These are phyloP conservation scores for Notothenia coriiceps DNA, from an alignment of 2,113 vertebrate species.

Conservation along the genomic window DNA sequence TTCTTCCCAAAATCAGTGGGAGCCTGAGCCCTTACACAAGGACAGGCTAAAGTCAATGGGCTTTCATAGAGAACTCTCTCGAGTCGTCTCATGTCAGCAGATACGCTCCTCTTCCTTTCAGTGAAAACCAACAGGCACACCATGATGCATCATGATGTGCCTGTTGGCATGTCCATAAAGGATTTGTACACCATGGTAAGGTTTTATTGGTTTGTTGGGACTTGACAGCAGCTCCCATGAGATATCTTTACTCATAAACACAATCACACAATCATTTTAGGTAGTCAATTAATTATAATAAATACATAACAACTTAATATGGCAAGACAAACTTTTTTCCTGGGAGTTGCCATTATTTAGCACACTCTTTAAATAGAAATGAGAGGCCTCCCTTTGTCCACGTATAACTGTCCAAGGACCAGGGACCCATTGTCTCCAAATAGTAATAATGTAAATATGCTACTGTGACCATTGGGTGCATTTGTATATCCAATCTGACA, in stretches of 20 bases:
- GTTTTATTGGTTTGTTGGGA: conserved; percentile 19
- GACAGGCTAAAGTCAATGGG: conserved; percentile 65
- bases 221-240: background rate
- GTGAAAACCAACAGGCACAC: conserved; percentile 26
- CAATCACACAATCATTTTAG: background rate
- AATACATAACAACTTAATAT: background rate
- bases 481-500: no score
- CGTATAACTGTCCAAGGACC: background rate
- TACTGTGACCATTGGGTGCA: background rate
- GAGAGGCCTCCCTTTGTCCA: background rate
- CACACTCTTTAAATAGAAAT: background rate
- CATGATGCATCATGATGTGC: conserved; percentile 11
- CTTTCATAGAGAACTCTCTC: conserved; percentile 53
- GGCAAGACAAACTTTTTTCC: background rate
- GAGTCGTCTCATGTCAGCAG: conserved; percentile 33
- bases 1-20: conserved; percentile 42
- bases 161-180: conserved; percentile 16
- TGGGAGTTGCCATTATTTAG: background rate
- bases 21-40: conserved; percentile 53
- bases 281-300: background rate
- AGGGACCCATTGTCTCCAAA: background rate
- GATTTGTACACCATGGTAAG: conserved; percentile 9
- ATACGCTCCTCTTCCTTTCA: conserved; percentile 11
- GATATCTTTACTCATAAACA: background rate
- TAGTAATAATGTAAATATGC: background rate